Base-by-base conservation (phyloP, 1,140 invertebrate genomes). In the Calephelis nemesis region DNA sequence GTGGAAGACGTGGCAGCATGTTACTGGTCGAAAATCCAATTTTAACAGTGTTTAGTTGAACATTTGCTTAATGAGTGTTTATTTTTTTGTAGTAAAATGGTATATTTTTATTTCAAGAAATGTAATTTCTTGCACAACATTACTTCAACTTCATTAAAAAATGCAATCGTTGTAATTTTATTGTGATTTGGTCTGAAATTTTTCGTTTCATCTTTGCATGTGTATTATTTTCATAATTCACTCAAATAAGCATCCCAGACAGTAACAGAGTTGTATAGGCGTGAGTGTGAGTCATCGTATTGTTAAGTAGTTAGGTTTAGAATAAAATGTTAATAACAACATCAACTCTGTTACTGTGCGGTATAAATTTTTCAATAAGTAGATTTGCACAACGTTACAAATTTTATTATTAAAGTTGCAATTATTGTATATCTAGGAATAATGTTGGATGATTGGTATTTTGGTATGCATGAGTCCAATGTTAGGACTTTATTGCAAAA, bases 361-460 rank as follows among this genome's bases (percentile, higher is more conserved):
- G 19, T 19, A 11, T 58, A 30, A 30, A 45, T 7, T 58, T 58
- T 58, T 58, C 19, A 30, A 54, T 54, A 54, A 58, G 10, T 58
- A 58, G 15, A 39, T 58, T 58, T 58, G 52, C 52, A 58, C 52
- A 58, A 58, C 11, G 52, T 19, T 58, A 58, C 52, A 58, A 58
- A 58, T 39, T 58, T 7, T 45, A 58, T 58, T 30, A 30, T 39
- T 58, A 58, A 58, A 58, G 9, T 45, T 45, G 42, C 42, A 45
- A 45, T 58, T 39, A 58, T 39, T 58, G 52, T 58, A 58, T 19
- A 58, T 58, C 19, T 58, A 58, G 52, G 10, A 39, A 58, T 58
- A 58, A 58, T 58, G 52, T 58, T 58, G 52, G 19, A 58, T 58
- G 52, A 58, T 19, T 58, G 52, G 10, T 30, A 58, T 58, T 58